Conservation (phyloP, 2,113 vertebrate genomes). For the Andinoacara biseriatus region DNA sequence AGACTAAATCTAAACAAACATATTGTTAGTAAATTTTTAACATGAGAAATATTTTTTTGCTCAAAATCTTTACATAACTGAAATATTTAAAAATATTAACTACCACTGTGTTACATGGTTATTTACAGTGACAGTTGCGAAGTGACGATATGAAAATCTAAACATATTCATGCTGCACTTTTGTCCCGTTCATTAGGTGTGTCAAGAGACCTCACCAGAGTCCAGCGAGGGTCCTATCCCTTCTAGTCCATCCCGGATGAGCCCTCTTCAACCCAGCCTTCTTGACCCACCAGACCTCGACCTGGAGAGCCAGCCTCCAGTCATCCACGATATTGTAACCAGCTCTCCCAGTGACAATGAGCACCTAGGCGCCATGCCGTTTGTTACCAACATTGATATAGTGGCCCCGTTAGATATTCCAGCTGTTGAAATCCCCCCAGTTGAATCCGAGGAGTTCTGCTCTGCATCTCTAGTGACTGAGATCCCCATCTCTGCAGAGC, state of each 20-base stretch:
- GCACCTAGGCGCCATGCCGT: slow-evolving; percentile 68
- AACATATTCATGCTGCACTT: background rate
- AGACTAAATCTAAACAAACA: background rate
- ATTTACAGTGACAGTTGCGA: background rate
- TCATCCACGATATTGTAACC: slow-evolving; percentile 79
- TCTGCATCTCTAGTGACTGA: slow-evolving; percentile 13
- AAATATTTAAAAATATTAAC: background rate
- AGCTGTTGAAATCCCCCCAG: slow-evolving; percentile 30
- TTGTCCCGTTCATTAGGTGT: slow-evolving; percentile 65
- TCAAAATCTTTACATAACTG: background rate
- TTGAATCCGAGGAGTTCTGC: slow-evolving; percentile 38
- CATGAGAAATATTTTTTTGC: background rate
- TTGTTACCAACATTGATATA: slow-evolving; percentile 71
- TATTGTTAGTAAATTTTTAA: background rate
- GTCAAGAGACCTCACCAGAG: slow-evolving; percentile 78
- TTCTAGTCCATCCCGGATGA: slow-evolving; percentile 53
- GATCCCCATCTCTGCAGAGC: slow-evolving; percentile 5
- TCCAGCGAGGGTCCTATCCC: slow-evolving; percentile 64
- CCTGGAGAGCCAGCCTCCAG: slow-evolving; percentile 76
- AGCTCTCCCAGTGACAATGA: slow-evolving; percentile 80
- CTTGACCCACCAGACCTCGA: slow-evolving; percentile 52
- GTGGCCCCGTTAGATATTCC: slow-evolving; percentile 51
- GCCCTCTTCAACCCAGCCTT: slow-evolving; percentile 42
- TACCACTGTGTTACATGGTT: background rate
- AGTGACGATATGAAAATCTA: too few species aligned